Evolutionary conservation across 2,888 invertebrate species (phyloP), one percentile per base, ranked within the genome.

Genomic region (Lampropteryx suffumata): DNA sequence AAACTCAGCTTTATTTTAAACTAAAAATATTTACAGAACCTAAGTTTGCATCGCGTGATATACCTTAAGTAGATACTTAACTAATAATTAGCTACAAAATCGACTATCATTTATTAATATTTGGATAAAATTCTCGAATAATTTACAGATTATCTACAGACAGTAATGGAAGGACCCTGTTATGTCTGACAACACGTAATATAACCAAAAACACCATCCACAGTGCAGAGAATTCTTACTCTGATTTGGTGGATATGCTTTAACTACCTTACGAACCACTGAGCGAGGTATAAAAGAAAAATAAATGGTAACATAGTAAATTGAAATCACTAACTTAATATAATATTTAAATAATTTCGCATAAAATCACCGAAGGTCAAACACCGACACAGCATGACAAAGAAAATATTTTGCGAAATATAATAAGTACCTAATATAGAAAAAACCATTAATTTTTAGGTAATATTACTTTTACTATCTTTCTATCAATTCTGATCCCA

Each of bases 91-190:
- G 35, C 53, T 57, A 55, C 35, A 73, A 75, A 76, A 76, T 73
- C 71, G 73, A 79, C 77, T 81, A 83, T 72, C 57, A 64, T 63
- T 72, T 76, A 72, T 71, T 79, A 72, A 79, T 84, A 82, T 84
- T 86, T 84, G 84, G 84, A 84, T 82, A 84, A 68, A 76, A 67
- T 71, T 80, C 70, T 77, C 63, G 68, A 75, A 72, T 61, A 50
- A 56, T 53, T 49, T 57, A 55, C 74, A 76, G 52, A 66, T 63
- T 60, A 69, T 71, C 74, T 82, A 84, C 79, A 79, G 39, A 51
- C 48, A 75, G 79, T 77, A 78, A 77, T 84, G 80, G 80, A 84
- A 85, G 77, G 84, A 87, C 84, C 82, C 84, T 84, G 84, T 83
- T 78, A 69, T 75, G 73, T 77, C 73, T 75, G 63, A 75, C 57